Evolutionary conservation across 2,888 invertebrate genomes (phyloP), one percentile per base, ranked within the genome.

Genomic region (Agonopterix alstromeriana): DNA sequence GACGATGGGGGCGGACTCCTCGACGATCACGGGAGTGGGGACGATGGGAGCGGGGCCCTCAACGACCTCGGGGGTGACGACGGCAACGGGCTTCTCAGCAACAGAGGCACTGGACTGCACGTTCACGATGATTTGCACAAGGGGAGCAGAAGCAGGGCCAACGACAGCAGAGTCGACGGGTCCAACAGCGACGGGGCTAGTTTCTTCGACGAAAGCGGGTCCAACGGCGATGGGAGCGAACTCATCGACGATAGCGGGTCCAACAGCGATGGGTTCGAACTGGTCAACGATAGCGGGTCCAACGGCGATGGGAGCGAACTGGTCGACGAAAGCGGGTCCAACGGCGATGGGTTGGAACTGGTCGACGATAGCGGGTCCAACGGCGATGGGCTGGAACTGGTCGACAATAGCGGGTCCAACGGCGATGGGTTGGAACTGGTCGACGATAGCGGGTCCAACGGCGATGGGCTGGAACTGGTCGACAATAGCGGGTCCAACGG

Each of bases 331-430:
- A 40, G 50, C 50, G 46, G 53, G 42, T n/a, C 11, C 11, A 11
- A 8, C 2, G 8, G 11, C 40, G 60, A 70, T 62, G 60, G 73
- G 65, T 57, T 70, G 66, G 51, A 70, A 65, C 2, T 65, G 58
- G 12, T 63, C 59, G 10, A 46, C 46, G 47, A n/a, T 43, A 7
- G 35, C 47, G 11, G 43, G 8, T 35, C 9, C 36, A 8, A 11
- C 36, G 52, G 58, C 46, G 17, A 53, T 9, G 46, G 49, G 45
- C 9, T 50, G 43, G 52, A 27, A 27, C 27, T 27, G 38, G n/a
- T n/a, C 38, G 9, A n/a, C 38, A 4, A 48, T 54, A 14, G 57
- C 57, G 45, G 48, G 50, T 46, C 42, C 43, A 10, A 48, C 52
- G 5, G 47, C 54, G 17, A 36, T 35, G n/a, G 50, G 17, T 17